Base-by-base conservation (phyloP, 2,113 vertebrate genomes). In the Nerophis ophidion region DNA sequence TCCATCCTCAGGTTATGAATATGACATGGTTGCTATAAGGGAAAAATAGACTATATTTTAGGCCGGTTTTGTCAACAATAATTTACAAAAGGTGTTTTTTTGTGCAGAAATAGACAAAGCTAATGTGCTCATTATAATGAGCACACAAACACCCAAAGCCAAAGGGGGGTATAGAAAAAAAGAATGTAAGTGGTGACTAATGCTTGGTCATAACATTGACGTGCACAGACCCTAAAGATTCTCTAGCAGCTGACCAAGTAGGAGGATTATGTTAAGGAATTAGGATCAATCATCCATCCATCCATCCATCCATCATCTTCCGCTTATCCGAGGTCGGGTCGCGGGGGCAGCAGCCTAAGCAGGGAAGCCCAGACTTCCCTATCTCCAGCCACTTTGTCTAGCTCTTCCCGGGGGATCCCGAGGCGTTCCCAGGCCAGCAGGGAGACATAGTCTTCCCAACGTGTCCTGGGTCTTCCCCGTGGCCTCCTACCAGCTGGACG, bases 131-230 rank as follows among this genome's bases (percentile, higher is more conserved):
- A n/a, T n/a, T n/a, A n/a, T n/a, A 55, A 33, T 42, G 49, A 48
- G 52, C 54, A 26, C 36, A 42, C 16, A 46, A 14, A 48, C 42
- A 49, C 7, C 26, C 46, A 55, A 35, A 48, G 15, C 48, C 14
- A 56, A 35, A 53, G 8, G 36, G 6, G 34, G 5, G 13, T 11
- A 44, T 13, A 59, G 1, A 42, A 57, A 59, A 60, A 48, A 65
- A 64, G 40, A 33, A 47, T 53, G 59, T 63, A 71, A 68, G 65
- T 51, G 55, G 46, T 81, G 81, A 83, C 71, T 80, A 76, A 81
- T 63, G 12, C 66, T 35, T 66, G 66, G 54, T 71, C 51, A 66
- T 67, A 55, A 60, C 44, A 55, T 19, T 48, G 63, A 57, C 49
- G 67, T 46, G 48, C 17, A 19, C 34, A 38, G 13, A 12, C 6